Conservation (phyloP, 1,140 invertebrate genomes). For the Meloidogyne exigua region DNA sequence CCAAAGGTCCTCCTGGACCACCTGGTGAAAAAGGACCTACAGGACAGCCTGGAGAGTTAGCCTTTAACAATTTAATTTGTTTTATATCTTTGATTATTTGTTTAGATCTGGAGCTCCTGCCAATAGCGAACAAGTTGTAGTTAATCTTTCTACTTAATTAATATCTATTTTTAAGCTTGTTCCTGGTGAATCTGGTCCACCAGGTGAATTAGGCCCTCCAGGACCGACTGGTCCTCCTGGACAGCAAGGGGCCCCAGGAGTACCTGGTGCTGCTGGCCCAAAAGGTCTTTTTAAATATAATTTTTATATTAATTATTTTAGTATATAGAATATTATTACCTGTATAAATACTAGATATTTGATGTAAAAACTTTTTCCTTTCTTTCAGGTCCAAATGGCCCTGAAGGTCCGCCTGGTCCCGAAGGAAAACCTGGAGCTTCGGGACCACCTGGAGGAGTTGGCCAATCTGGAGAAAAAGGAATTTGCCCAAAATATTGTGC, state of each 20-base stretch:
- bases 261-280: conserved; percentile 30
- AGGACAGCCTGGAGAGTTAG: conserved; percentile 27
- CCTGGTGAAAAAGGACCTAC: conserved; percentile 20
- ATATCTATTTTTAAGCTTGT: conserved; percentile 19
- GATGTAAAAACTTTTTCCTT: neutral
- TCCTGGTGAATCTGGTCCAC: conserved; percentile 12
- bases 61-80: neutral
- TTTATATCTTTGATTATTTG: neutral
- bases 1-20: conserved; percentile 28
- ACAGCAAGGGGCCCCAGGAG: conserved; percentile 23
- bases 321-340: neutral
- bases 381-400: neutral
- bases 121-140: conserved; percentile 2
- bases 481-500: conserved; percentile 56
- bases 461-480: conserved; percentile 52
- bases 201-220: conserved; percentile 32
- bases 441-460: conserved; percentile 49
- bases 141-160: neutral
- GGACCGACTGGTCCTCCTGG: conserved; percentile 33
- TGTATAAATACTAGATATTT: too few relatives aligned
- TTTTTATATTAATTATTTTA: neutral
- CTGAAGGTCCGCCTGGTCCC: conserved; percentile 10
- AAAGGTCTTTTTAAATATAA: conserved; percentile 25
- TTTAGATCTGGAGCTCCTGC: conserved; percentile 20
- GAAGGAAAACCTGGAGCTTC: conserved; percentile 10